Conservation (phyloP, 2,113 vertebrate genomes). For the Ranitomeya imitator region DNA sequence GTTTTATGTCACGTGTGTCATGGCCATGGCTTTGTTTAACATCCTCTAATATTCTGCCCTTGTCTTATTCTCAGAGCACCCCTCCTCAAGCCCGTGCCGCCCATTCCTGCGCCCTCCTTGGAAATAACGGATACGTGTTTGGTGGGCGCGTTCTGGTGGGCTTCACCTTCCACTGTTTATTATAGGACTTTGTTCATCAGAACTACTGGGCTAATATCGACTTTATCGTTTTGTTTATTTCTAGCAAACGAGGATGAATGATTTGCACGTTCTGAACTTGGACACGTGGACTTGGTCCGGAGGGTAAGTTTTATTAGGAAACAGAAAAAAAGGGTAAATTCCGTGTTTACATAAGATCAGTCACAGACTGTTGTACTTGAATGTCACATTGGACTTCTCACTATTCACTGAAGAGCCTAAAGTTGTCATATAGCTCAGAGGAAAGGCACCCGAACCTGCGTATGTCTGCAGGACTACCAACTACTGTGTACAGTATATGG, state of each 20-base stretch:
- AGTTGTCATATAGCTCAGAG: no score
- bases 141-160: slow-evolving; percentile 92
- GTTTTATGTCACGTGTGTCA: slow-evolving; percentile 44
- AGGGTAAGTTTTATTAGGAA: slow-evolving; percentile 73
- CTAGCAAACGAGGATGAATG: slow-evolving; percentile 90
- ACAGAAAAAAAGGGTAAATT: no score
- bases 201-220: neutral
- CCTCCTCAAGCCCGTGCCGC: slow-evolving; percentile 89
- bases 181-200: neutral
- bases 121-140: slow-evolving; percentile 86
- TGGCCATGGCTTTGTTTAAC: neutral
- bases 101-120: slow-evolving; percentile 81
- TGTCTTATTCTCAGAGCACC: slow-evolving; percentile 73
- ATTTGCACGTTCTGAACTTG: slow-evolving; percentile 88
- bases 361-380: neutral
- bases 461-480: no score
- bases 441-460: no score
- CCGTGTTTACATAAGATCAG: neutral
- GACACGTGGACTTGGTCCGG: slow-evolving; percentile 91
- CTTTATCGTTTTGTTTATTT: slow-evolving; percentile 62
- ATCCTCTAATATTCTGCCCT: neutral
- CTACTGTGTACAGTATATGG: no score
- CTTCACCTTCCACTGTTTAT: slow-evolving; percentile 62
- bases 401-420: neutral
- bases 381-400: neutral